Percentiles rank a stretch among this genome's conserved stretches.
Conservation (phyloP, 2,113 vertebrate species). For the Pseudorhombus dupliciocellatus region DNA sequence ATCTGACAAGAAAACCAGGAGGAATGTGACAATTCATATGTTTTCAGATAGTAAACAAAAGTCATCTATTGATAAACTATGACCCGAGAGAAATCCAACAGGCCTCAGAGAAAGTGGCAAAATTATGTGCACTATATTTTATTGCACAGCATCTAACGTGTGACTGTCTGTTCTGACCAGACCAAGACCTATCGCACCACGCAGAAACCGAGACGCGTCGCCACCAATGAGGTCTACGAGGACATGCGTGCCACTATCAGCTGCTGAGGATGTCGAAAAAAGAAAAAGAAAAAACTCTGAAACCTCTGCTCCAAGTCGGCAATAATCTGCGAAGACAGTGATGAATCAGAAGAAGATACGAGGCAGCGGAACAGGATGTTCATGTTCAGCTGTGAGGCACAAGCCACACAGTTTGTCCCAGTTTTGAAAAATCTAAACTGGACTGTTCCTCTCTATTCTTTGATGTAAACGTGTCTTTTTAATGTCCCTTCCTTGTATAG, state of each 20-base stretch:
- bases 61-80: too few relatives aligned
- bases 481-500: neutral
- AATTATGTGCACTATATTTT: too few relatives aligned
- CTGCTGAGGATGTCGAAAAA: conserved; percentile 42
- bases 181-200: neutral
- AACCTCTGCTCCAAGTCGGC: conserved; percentile 10
- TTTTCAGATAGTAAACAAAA: too few relatives aligned
- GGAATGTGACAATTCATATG: too few relatives aligned
- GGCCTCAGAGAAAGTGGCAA: too few relatives aligned
- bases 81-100: too few relatives aligned
- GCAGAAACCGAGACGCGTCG: neutral
- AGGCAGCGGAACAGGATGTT: neutral
- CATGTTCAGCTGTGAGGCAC: neutral
- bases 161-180: conserved; percentile 16
- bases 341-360: neutral
- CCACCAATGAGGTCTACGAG: conserved; percentile 71
- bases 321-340: neutral
- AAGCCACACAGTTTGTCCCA: neutral
- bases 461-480: conserved; percentile 6
- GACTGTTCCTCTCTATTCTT: neutral
- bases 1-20: too few relatives aligned
- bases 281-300: too few relatives aligned
- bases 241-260: conserved; percentile 68
- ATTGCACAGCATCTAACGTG: neutral
- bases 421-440: neutral